Percentiles rank a stretch among this genome's conserved stretches.
Evolutionary conservation across 2,888 invertebrate species (phyloP).

Genomic region (Andrena fulva): DNA sequence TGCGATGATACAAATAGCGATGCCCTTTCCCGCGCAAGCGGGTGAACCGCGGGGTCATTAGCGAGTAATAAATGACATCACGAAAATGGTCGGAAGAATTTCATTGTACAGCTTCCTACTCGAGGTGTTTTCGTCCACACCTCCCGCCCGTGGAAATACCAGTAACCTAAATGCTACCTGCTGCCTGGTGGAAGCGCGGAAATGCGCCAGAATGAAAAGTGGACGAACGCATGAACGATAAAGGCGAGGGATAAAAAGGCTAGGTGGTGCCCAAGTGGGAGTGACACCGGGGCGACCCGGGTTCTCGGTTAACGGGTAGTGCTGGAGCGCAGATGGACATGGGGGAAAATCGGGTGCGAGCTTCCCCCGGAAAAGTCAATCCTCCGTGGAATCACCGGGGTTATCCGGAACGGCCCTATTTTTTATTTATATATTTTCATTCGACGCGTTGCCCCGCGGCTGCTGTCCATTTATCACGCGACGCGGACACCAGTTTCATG

Average conservation of each 20-base stretch:
- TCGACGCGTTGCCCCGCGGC: not conserved
- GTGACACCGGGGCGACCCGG: not conserved
- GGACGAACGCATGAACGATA: not conserved
- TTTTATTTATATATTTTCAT: slow-evolving; percentile 34
- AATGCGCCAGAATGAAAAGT: not conserved
- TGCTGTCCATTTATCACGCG: slow-evolving; percentile 30
- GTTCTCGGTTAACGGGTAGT: slow-evolving; percentile 2
- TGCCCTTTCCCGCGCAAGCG: slow-evolving; percentile 1
- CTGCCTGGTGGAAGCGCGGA: not conserved
- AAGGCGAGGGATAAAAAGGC: not conserved
- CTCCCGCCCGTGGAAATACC: not conserved
- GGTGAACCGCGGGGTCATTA: slow-evolving; percentile 48
- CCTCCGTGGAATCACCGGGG: slow-evolving; percentile 2
- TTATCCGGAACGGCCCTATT: not conserved
- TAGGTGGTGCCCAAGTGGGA: not conserved
- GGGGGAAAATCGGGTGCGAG: not conserved
- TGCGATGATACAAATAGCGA: slow-evolving; percentile 43
- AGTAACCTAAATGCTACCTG: not conserved
- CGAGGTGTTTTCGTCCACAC: slow-evolving; percentile 16
- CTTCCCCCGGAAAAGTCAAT: not conserved
- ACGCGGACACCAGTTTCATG: slow-evolving; percentile 13
- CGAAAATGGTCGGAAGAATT: slow-evolving; percentile 28
- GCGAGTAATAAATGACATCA: slow-evolving; percentile 47
- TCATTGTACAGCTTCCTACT: slow-evolving; percentile 41
- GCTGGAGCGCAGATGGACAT: not conserved